Percentiles rank a stretch among this genome's conserved stretches.
phyloP scores from a whole-genome alignment of 2,113 vertebrate genomes.

The Forbesichthys agassizii region DNA sequence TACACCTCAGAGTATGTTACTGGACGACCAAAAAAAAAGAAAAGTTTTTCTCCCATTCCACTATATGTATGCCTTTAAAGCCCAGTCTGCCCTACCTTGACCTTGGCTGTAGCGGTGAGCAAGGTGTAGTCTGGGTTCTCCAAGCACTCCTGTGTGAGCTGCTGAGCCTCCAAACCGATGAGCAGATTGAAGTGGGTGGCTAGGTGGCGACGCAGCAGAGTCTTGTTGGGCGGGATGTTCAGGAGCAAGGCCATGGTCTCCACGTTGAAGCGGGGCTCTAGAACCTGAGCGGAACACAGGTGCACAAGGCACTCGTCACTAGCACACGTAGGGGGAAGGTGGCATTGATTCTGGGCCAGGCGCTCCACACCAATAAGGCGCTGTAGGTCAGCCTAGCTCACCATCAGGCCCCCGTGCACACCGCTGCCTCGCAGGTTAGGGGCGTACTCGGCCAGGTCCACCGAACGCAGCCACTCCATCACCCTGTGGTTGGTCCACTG shows the following conservation, averaged over 20 bases:
- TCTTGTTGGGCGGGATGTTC: conserved; percentile 97
- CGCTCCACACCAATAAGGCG: background rate
- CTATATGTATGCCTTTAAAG: too few relatives aligned
- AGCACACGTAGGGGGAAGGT: background rate
- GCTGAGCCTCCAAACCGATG: conserved; percentile 89
- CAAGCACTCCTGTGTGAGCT: conserved; percentile 89
- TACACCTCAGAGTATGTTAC: too few relatives aligned
- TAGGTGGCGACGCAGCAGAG: conserved; percentile 90
- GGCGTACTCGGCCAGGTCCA: conserved; percentile 94
- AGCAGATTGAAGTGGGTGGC: conserved; percentile 94
- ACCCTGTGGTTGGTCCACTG: conserved; percentile 98
- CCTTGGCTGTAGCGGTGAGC: conserved; percentile 93
- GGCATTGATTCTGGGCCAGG: background rate
- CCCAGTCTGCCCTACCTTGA: conserved; percentile 81
- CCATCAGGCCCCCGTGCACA: conserved; percentile 96
- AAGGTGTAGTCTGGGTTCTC: conserved; percentile 90
- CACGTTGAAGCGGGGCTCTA: conserved; percentile 96
- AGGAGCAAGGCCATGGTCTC: conserved; percentile 96
- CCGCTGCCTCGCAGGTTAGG: conserved; percentile 96
- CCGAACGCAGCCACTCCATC: conserved; percentile 98
- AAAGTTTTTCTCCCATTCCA: too few relatives aligned
- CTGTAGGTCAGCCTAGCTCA: conserved; percentile 58
- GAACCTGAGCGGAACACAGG: conserved; percentile 75
- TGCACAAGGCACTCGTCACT: background rate
- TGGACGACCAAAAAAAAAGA: too few relatives aligned